Evolutionary conservation across 1,140 invertebrate genomes (phyloP), one percentile per base, ranked within the genome.

Genomic region (Bombus turneri): DNA sequence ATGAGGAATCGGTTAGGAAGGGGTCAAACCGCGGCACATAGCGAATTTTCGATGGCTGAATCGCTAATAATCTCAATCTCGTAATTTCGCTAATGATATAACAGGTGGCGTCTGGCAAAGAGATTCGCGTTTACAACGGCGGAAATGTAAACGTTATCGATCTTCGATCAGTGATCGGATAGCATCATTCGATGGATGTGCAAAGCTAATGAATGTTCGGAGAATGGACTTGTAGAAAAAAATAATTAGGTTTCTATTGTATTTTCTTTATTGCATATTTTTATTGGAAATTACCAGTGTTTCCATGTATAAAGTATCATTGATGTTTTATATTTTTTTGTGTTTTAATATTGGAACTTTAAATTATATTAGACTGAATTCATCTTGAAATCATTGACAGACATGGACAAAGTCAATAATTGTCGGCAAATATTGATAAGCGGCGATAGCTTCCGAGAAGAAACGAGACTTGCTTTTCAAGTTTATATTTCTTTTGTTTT

Each of bases 1-100:
- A 81, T 66, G 71, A 57, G 57, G 34, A 39, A 74, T 81, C 39
- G 66, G 31, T n/a, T n/a, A 31, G 8, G 31, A 31, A 41, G 28
- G 76, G 76, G 15, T 39, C 15, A 34, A 81, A 66, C 43, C 64
- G n/a, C 47, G 57, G 34, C 39, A 62, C 8, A 47, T 41, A 76
- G 47, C 39, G 71, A 53, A 85, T 85, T 81, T 79, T 71, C 68
- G 69, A 81, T 18, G 9, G 18, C 2, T 5, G 59, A 74, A 81
- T 74, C 47, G 75, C 79, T 81, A 73, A 81, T 81, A 85, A 85
- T 75, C 59, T 4, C 22, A 43, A 68, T 57, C 28, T 80, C 18
- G 41, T 25, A 78, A 85, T 85, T 73, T 80, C 53, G 47, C 53
- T 57, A n/a, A 64, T 25, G 72, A 53, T 59, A 83, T 75, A 76